A percentile compares a stretch with the other conserved stretches of the same genome.
phyloP scores from a whole-genome alignment of 2,113 vertebrate genomes.

The Forbesichthys agassizii region DNA sequence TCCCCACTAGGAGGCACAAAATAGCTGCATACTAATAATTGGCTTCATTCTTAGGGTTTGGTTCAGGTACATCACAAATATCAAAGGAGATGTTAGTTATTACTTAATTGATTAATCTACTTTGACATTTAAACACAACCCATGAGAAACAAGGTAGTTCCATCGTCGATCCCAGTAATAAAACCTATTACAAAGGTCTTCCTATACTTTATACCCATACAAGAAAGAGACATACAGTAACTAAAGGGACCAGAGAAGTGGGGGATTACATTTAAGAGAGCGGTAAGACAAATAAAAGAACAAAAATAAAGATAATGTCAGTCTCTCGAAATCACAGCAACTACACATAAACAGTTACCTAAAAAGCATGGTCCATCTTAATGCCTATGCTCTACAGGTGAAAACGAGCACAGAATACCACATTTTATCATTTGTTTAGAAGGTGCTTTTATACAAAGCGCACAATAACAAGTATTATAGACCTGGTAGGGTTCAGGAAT shows the following conservation, averaged over 20 bases:
- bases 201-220: not conserved
- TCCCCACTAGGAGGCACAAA: slow-evolving; percentile 31
- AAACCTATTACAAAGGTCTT: not conserved
- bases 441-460: too few species aligned
- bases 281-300: not conserved
- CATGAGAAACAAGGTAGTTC: too few species aligned
- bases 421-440: too few species aligned
- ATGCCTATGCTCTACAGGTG: not conserved
- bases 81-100: too few species aligned
- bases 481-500: too few species aligned
- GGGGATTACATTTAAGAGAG: not conserved
- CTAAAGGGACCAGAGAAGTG: not conserved
- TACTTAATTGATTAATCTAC: not conserved
- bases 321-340: not conserved
- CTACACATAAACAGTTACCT: not conserved
- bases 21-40: not conserved
- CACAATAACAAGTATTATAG: too few species aligned
- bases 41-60: not conserved
- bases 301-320: not conserved
- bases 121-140: not conserved
- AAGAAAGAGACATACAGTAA: not conserved
- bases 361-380: not conserved
- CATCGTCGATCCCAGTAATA: too few species aligned
- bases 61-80: too few species aligned
- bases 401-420: not conserved